Conservation (phyloP, 2,797 vertebrate species). For the Schizopygopsis malacanthus region DNA sequence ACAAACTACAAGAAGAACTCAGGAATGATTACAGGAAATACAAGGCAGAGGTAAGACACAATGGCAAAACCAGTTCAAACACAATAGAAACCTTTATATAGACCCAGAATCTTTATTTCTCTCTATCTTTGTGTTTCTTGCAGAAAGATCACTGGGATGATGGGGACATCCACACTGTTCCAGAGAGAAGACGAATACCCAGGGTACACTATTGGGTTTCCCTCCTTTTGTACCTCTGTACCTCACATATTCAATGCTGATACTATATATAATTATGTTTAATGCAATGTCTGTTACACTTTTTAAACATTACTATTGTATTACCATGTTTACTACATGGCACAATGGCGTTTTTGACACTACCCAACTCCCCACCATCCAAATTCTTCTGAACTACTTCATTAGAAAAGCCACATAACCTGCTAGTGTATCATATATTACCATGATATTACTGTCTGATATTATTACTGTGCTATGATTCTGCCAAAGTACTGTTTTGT, state of each 20-base stretch:
- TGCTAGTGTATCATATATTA: not conserved
- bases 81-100: not conserved
- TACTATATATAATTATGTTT: not conserved
- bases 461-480: not conserved
- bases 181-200: slow-evolving; percentile 42
- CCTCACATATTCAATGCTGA: not conserved
- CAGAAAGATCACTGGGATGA: slow-evolving; percentile 25
- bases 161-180: slow-evolving; percentile 51
- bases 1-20: slow-evolving; percentile 89
- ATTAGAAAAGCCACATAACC: not conserved
- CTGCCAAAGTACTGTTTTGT: not conserved
- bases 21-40: slow-evolving; percentile 90
- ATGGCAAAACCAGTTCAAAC: not conserved
- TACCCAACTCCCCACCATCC: not conserved
- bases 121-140: not conserved
- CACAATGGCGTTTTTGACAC: not conserved
- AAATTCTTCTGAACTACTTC: not conserved
- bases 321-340: not conserved
- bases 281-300: not conserved
- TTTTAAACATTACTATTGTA: not conserved
- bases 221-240: not conserved
- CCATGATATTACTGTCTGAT: not conserved
- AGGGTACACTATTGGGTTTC: not conserved
- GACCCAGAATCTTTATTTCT: not conserved
- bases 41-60: slow-evolving; percentile 85